Percentiles rank a stretch among this genome's conserved stretches.
phyloP scores from a whole-genome alignment of 2,113 vertebrate species.

The Calyptomena viridis region DNA sequence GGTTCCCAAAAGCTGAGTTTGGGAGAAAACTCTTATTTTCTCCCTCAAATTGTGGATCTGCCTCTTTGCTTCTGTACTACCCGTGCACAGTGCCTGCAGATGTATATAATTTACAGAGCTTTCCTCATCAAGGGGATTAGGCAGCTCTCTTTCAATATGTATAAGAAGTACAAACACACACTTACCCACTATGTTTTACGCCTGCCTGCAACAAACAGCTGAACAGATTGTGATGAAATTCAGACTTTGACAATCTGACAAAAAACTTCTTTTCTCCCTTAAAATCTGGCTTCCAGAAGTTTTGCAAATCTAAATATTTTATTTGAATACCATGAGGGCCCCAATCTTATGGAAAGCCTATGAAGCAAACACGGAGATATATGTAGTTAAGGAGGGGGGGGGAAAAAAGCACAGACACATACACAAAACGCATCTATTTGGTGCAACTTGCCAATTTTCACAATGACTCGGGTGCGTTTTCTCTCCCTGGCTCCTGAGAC shows the following conservation, averaged over 20 bases:
- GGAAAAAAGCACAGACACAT: not conserved
- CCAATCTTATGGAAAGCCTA: conserved; percentile 72
- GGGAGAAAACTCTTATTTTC: not conserved
- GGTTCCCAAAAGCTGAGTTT: not conserved
- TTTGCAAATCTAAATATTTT: conserved; percentile 80
- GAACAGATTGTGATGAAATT: conserved; percentile 82
- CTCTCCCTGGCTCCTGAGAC: conserved; percentile 49
- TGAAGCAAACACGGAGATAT: conserved; percentile 72
- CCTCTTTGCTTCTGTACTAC: conserved; percentile 18
- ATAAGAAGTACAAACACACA: conserved; percentile 76
- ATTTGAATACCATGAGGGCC: conserved; percentile 69
- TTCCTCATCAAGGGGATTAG: conserved; percentile 71
- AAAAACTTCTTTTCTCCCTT: conserved; percentile 74
- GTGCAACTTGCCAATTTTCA: conserved; percentile 61
- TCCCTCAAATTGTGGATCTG: not conserved
- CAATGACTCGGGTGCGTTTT: conserved; percentile 42
- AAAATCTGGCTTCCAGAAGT: conserved; percentile 79
- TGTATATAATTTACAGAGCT: conserved; percentile 64
- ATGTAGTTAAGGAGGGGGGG: not conserved
- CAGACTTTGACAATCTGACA: conserved; percentile 79
- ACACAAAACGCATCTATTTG: conserved; percentile 7
- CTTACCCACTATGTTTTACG: conserved; percentile 70
- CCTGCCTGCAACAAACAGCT: conserved; percentile 79
- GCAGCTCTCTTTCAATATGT: conserved; percentile 68
- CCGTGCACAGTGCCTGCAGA: conserved; percentile 4